Base-by-base conservation (phyloP, 1,140 invertebrate genomes). In the Nephila pilipes region DNA sequence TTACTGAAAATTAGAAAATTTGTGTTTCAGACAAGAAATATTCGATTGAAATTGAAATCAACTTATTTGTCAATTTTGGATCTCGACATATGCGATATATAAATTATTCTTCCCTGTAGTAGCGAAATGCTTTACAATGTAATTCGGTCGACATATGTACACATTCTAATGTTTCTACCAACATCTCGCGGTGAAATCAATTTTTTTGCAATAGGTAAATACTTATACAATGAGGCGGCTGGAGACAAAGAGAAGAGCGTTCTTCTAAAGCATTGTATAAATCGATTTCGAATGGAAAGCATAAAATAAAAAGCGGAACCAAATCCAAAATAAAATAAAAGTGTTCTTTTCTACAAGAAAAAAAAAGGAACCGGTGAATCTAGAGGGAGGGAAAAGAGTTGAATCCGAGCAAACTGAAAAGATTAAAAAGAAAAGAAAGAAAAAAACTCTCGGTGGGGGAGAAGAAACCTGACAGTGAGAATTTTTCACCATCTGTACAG, bases 401-500 rank as follows among this genome's bases (percentile, higher is more conserved):
- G 22, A 83, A 55, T 83, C 81, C 54, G 69, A 75, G 69, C 69
- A 75, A 75, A 75, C 80, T 29, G 54, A 85, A 85, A 85, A 85
- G 55, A 57, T 57, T 57, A 55, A 57, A 85, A 85, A 32, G 16
- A 55, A 55, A 55, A 60, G 16, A 16, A 38, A 90, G 18, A 80
- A 55, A 38, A 55, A 90, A 32, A 92, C 36, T 32, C 25, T 20
- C 12, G 36, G 38, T 88, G 55, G 18, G 38, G 36, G 36, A 85
- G 36, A 75, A 29, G 58, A 69, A 92, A 92, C 54, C 58, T 92
- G 90, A 85, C 90, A 92, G 90, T 85, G 90, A 85, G 90, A 92
- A 92, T 92, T 92, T 92, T 92, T 92, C 90, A 92, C 90, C 90
- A 92, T 92, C 90, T 92, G 90, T 63, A 85, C 90, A 85, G 80